Evolutionary conservation across 2,113 vertebrate genomes (phyloP).

Genomic region (Phrynosoma platyrhinos): DNA sequence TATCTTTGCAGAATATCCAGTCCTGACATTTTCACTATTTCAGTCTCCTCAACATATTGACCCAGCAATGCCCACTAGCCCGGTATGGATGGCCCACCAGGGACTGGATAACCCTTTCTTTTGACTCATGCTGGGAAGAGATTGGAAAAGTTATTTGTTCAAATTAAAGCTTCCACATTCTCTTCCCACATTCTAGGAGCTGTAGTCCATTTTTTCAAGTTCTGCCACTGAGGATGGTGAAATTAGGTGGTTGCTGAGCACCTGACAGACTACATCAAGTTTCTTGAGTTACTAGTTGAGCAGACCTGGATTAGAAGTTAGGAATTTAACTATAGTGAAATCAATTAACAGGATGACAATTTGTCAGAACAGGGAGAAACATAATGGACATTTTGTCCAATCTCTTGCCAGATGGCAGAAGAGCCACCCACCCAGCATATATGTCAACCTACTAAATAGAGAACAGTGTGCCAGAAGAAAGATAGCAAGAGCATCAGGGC

Average conservation of each 20-base stretch:
- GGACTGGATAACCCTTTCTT: not conserved
- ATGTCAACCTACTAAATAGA: not conserved
- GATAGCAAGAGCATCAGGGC: not conserved
- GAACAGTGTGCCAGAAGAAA: not conserved
- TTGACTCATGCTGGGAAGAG: not conserved
- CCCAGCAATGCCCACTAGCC: not conserved
- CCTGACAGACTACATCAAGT: not conserved
- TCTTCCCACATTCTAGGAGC: too few relatives aligned
- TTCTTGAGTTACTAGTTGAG: not conserved
- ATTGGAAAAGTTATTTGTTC: not conserved
- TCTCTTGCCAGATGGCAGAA: not conserved
- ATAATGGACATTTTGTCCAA: not conserved
- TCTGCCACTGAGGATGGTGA: too few relatives aligned
- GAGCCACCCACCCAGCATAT: not conserved
- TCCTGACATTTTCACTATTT: not conserved
- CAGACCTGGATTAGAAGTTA: not conserved
- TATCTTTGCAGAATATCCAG: not conserved
- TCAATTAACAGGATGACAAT: not conserved
- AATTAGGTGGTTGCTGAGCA: not conserved
- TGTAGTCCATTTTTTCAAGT: too few relatives aligned
- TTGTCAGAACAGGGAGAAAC: not conserved
- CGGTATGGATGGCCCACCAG: not conserved
- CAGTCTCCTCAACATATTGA: not conserved
- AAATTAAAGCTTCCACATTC: too few relatives aligned
- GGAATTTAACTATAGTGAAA: not conserved